Conservation (phyloP, 2,888 invertebrate species). For the Eurytoma californica region DNA sequence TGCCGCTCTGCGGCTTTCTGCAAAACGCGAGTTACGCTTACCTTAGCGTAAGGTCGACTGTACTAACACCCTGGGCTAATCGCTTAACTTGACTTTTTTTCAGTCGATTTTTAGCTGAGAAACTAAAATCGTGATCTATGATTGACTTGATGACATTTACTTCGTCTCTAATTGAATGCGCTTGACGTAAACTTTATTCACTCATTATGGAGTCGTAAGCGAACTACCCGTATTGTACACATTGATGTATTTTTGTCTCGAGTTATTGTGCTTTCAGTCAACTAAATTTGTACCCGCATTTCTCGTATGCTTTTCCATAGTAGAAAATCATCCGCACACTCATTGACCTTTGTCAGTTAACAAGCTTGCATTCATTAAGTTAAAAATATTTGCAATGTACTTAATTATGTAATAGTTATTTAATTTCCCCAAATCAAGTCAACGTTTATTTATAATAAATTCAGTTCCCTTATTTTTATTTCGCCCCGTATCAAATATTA, state of each 20-base stretch:
- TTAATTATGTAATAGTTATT: constrained; percentile 27
- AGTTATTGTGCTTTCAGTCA: constrained; percentile 19
- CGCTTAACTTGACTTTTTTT: too few species aligned
- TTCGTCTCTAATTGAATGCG: not conserved
- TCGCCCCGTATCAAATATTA: too few species aligned
- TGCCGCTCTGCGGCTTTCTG: not conserved
- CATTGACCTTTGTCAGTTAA: constrained; percentile 45
- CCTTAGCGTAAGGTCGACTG: too few species aligned
- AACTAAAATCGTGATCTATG: too few species aligned
- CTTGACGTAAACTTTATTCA: constrained; percentile 10
- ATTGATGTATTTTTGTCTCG: not conserved
- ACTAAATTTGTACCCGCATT: constrained; percentile 37
- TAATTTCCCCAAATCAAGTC: constrained; percentile 32
- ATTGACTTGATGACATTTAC: not conserved
- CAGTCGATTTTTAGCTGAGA: too few species aligned
- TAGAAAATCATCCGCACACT: constrained; percentile 22
- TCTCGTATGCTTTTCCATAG: constrained; percentile 4
- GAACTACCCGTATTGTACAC: constrained; percentile 22
- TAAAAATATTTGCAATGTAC: not conserved
- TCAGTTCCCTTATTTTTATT: too few species aligned
- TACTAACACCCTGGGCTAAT: too few species aligned
- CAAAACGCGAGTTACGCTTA: not conserved
- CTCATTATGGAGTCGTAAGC: not conserved
- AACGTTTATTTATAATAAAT: too few species aligned
- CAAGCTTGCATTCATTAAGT: constrained; percentile 29